phyloP scores from a whole-genome alignment of 2,113 vertebrate genomes.

The Leucopsar rothschildi region DNA sequence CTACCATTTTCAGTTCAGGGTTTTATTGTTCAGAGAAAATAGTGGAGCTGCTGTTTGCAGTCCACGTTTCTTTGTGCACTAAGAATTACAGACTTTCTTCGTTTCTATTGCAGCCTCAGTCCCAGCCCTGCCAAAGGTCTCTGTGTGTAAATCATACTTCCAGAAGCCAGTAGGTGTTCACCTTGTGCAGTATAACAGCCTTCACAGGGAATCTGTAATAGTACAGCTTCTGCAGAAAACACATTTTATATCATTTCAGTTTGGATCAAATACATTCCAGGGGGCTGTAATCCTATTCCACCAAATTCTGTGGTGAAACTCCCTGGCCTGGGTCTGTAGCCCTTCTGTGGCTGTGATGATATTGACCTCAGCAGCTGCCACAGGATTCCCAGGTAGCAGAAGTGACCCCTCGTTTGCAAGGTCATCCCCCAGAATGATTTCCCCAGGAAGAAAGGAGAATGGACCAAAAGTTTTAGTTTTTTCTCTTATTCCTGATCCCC shows the following conservation, averaged over 20 bases:
- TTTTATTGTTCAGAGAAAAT: not conserved
- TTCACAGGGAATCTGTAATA: not conserved
- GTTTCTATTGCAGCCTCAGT: not conserved
- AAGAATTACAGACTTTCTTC: not conserved
- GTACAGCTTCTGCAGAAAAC: not conserved
- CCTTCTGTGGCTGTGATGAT: not conserved
- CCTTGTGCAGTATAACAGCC: not conserved
- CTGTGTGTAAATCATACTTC: not conserved
- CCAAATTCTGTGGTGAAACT: not conserved
- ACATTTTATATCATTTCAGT: not conserved
- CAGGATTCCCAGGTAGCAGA: not conserved
- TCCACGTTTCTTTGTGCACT: not conserved
- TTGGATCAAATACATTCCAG: not conserved
- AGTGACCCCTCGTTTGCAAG: not conserved
- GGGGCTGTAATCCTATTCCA: conserved; percentile 4
- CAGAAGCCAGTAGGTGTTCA: not conserved
- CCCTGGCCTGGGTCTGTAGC: not conserved
- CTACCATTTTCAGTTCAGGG: not conserved
- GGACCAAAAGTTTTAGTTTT: not conserved
- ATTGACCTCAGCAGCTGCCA: not conserved
- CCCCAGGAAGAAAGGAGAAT: not conserved
- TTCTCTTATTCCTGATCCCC: not conserved
- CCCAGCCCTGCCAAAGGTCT: not conserved
- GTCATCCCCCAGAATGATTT: not conserved
- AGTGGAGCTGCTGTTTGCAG: not conserved